These are phyloP conservation scores for Patella caerulea DNA, from an alignment of 2,888 invertebrate genomes.

Conservation along the genomic window DNA sequence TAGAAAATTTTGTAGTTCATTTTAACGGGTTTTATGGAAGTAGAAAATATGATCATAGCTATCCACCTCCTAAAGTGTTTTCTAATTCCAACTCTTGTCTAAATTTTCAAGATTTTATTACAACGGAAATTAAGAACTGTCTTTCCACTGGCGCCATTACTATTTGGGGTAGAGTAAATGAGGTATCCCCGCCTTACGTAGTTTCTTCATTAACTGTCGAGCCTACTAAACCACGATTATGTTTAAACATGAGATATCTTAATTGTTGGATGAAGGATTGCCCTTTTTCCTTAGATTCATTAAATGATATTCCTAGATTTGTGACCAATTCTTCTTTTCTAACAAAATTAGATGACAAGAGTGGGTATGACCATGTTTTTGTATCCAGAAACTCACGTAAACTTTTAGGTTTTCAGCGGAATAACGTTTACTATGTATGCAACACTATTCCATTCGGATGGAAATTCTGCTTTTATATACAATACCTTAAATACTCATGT, in stretches of 20 bases:
- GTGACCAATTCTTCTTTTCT: neutral
- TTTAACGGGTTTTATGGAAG: neutral
- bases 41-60: neutral
- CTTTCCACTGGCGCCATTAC: neutral
- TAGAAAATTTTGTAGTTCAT: neutral
- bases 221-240: neutral
- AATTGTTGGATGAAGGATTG: neutral
- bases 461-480: constrained; percentile 3
- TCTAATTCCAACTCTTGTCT: neutral
- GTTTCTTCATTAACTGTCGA: neutral
- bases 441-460: constrained; percentile 6
- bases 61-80: neutral
- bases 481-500: neutral
- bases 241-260: neutral
- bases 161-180: neutral
- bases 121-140: neutral
- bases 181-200: neutral
- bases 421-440: neutral
- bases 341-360: neutral
- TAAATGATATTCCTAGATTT: neutral
- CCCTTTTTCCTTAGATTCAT: neutral
- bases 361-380: neutral
- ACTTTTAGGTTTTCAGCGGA: constrained; percentile 2
- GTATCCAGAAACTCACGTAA: neutral
- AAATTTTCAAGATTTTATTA: neutral